Evolutionary conservation across 2,113 vertebrate species (phyloP).

Genomic region (Zootoca vivipara): DNA sequence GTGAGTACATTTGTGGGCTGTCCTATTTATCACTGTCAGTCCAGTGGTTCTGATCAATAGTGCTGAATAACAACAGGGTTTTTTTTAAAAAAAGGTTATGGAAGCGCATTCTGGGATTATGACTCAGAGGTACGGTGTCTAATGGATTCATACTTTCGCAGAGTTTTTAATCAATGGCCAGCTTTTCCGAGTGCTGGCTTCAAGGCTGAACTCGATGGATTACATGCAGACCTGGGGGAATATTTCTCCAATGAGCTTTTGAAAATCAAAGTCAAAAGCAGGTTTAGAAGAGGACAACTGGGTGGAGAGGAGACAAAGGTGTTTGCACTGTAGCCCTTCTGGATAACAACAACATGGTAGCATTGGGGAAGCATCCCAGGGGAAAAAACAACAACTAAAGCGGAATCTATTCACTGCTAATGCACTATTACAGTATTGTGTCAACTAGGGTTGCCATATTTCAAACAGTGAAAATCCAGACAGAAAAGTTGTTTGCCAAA

Average conservation of each 20-base stretch:
- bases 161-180: conserved; percentile 3
- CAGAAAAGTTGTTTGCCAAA: too few relatives aligned
- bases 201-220: neutral
- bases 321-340: too few relatives aligned
- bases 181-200: neutral
- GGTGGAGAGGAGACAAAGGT: neutral
- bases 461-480: too few relatives aligned
- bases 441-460: too few relatives aligned
- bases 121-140: neutral
- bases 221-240: neutral
- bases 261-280: too few relatives aligned
- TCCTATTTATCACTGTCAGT: conserved; percentile 27
- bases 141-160: neutral
- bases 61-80: conserved; percentile 24
- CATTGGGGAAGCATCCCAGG: too few relatives aligned
- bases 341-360: too few relatives aligned
- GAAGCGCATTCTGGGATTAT: neutral
- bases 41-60: conserved; percentile 12
- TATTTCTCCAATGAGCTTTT: neutral
- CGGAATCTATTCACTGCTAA: too few relatives aligned
- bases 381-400: too few relatives aligned
- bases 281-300: neutral
- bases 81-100: conserved; percentile 10
- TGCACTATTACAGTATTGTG: too few relatives aligned
- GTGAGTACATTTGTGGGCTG: conserved; percentile 19